phyloP scores from a whole-genome alignment of 2,888 invertebrate species.

The Aradus depressus region DNA sequence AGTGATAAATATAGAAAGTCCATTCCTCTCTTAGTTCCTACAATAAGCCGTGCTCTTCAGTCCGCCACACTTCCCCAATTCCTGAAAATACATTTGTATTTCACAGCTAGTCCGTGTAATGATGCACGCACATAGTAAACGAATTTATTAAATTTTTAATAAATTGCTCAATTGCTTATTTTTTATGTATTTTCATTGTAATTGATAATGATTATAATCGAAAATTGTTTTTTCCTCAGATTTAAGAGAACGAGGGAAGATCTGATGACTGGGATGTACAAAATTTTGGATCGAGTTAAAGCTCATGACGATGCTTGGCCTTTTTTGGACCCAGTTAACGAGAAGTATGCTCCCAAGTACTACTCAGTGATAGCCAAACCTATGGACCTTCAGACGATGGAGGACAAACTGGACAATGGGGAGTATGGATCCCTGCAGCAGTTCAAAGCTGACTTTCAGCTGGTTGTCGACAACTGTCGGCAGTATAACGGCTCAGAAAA shows the following conservation, averaged over 20 bases:
- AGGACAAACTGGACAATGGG: conserved; percentile 70
- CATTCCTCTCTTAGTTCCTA: too few relatives aligned
- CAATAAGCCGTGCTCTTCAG: too few relatives aligned
- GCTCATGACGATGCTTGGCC: conserved; percentile 90
- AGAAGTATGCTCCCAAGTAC: conserved; percentile 62
- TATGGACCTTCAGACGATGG: conserved; percentile 82
- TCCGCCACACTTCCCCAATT: too few relatives aligned
- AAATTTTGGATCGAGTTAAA: conserved; percentile 76
- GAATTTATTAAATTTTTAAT: too few relatives aligned
- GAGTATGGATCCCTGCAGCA: conserved; percentile 66
- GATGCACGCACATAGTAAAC: too few relatives aligned
- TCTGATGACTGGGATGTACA: conserved; percentile 79
- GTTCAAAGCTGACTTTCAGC: conserved; percentile 78
- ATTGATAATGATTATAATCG: too few relatives aligned
- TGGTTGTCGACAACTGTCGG: conserved; percentile 86
- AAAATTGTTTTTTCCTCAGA: conserved; percentile 44
- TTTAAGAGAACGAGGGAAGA: conserved; percentile 74
- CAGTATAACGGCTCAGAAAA: conserved; percentile 87
- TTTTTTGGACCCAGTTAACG: conserved; percentile 80
- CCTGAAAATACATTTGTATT: too few relatives aligned
- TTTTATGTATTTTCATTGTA: too few relatives aligned
- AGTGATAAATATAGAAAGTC: too few relatives aligned
- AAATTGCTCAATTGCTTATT: too few relatives aligned
- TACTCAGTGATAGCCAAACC: conserved; percentile 54
- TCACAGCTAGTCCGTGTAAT: too few relatives aligned